A percentile compares a stretch with the other conserved stretches of the same genome.
Evolutionary conservation across 2,888 invertebrate species (phyloP).

Genomic region (Rhopalosiphum nymphaeae): DNA sequence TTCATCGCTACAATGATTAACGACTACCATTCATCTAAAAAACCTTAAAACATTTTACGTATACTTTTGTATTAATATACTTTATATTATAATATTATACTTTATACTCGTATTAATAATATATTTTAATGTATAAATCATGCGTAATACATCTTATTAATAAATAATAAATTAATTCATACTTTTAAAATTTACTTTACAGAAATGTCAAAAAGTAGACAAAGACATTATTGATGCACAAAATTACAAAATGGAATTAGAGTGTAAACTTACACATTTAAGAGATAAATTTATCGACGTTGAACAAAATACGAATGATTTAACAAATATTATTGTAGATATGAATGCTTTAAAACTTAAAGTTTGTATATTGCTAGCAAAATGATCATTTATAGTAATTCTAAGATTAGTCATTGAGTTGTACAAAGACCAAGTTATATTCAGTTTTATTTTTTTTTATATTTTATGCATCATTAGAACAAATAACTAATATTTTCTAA

Average conservation of each 20-base stretch:
- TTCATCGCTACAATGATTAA: too few relatives aligned
- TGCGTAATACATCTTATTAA: background rate
- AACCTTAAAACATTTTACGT: too few relatives aligned
- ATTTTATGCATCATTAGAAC: background rate
- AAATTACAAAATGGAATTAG: constrained; percentile 34
- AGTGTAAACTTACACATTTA: constrained; percentile 6
- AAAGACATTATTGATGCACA: background rate
- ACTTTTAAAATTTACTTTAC: background rate
- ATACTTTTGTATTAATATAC: too few relatives aligned
- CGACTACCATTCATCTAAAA: too few relatives aligned
- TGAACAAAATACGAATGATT: background rate
- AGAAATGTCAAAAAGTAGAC: constrained; percentile 44
- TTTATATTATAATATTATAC: too few relatives aligned
- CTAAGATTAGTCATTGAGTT: background rate
- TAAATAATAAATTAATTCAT: constrained; percentile 3
- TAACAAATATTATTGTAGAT: background rate
- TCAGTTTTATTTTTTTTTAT: too few relatives aligned
- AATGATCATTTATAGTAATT: background rate
- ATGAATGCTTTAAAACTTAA: constrained; percentile 1
- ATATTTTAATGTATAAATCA: background rate
- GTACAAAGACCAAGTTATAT: too few relatives aligned
- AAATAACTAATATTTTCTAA: background rate
- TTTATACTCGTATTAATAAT: too few relatives aligned
- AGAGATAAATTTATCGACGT: background rate
- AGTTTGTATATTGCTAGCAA: constrained; percentile 1